A percentile compares a stretch with the other conserved stretches of the same genome.
Conservation (phyloP, 1,140 invertebrate species). For the Hycleus phaleratus region DNA sequence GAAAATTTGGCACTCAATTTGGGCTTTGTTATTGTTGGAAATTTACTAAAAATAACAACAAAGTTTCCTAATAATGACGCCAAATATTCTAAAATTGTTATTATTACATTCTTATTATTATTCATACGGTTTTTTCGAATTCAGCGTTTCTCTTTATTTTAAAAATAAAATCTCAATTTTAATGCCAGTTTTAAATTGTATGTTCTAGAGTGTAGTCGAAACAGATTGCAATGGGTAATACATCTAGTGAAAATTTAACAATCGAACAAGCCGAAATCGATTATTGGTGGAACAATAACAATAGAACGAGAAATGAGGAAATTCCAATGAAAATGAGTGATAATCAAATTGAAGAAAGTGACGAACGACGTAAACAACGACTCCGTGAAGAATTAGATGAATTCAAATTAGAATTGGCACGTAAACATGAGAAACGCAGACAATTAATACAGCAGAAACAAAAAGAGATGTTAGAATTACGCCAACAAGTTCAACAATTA, state of each 20-base stretch:
- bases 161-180: no score
- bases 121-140: no score
- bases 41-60: no score
- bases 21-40: no score
- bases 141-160: no score
- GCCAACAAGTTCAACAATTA: constrained; percentile 46
- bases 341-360: background rate
- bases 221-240: constrained; percentile 4
- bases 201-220: no score
- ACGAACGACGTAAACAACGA: constrained; percentile 4
- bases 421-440: constrained; percentile 50
- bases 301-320: background rate
- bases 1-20: no score
- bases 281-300: constrained; percentile 15
- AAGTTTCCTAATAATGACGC: no score
- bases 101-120: no score
- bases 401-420: constrained; percentile 49
- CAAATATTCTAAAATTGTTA: no score
- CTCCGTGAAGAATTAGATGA: constrained; percentile 41
- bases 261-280: constrained; percentile 3
- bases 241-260: constrained; percentile 10
- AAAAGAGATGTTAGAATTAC: constrained; percentile 48
- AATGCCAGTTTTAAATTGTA: no score
- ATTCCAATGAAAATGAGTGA: background rate
- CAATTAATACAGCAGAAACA: constrained; percentile 49